A percentile compares a stretch with the other conserved stretches of the same genome.
Conservation (phyloP, 2,888 invertebrate species). For the Bombylius discolor region DNA sequence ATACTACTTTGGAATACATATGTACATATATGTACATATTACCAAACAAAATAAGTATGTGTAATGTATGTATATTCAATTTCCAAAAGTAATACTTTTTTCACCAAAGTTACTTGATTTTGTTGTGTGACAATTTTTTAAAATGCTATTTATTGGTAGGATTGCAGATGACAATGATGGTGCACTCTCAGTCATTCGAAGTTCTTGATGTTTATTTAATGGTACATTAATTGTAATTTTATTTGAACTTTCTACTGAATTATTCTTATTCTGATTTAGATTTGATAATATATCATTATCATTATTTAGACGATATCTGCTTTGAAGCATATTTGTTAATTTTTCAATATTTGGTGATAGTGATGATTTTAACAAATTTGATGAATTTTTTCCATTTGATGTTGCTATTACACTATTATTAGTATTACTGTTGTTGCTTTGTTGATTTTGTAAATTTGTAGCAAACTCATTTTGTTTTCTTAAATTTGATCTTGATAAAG, state of each 20-base stretch:
- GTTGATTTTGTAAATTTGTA: not conserved
- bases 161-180: not conserved
- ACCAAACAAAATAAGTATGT: too few species aligned
- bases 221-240: constrained; percentile 15
- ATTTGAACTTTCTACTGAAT: constrained; percentile 13
- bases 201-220: constrained; percentile 13
- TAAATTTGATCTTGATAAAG: constrained; percentile 63
- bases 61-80: constrained; percentile 15
- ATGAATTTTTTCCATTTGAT: constrained; percentile 7
- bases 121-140: constrained; percentile 34
- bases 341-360: constrained; percentile 20
- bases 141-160: constrained; percentile 36
- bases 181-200: constrained; percentile 25
- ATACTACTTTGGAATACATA: too few species aligned
- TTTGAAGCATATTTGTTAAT: constrained; percentile 17
- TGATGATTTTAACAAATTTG: constrained; percentile 14
- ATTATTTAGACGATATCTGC: constrained; percentile 4
- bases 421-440: not conserved
- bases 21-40: too few species aligned
- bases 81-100: constrained; percentile 33
- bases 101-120: constrained; percentile 14
- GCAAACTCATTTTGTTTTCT: constrained; percentile 49
- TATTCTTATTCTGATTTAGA: not conserved
- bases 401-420: not conserved
- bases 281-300: not conserved